Evolutionary conservation across 2,797 vertebrate species (phyloP).

Genomic region (Tamandua tetradactyla): DNA sequence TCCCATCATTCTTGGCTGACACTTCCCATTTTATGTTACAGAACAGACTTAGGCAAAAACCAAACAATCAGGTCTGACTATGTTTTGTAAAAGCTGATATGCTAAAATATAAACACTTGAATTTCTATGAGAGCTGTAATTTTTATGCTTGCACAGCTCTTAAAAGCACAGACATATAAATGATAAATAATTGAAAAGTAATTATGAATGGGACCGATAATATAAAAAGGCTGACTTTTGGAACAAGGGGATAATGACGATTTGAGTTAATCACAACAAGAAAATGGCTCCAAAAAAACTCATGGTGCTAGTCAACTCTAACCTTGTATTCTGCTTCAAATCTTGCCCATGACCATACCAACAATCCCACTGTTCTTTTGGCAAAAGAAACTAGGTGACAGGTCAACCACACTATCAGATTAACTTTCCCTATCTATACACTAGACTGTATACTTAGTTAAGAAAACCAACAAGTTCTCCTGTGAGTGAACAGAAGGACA

Average conservation of each 20-base stretch:
- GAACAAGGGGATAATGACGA: neutral
- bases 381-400: neutral
- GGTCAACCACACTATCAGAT: neutral
- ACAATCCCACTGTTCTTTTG: neutral
- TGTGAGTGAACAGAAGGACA: neutral
- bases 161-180: slow-evolving; percentile 11
- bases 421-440: neutral
- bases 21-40: neutral
- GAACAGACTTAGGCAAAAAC: neutral
- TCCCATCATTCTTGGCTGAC: neutral
- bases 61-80: neutral
- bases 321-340: neutral
- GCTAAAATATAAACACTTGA: neutral
- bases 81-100: slow-evolving; percentile 17
- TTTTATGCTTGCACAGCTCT: neutral
- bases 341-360: neutral
- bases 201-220: neutral
- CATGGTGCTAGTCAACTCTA: neutral
- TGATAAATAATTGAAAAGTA: neutral
- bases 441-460: neutral
- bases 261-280: neutral
- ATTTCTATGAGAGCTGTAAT: neutral
- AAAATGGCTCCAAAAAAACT: neutral
- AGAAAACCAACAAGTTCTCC: neutral
- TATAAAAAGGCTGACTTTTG: neutral